Evolutionary conservation across 2,113 vertebrate species (phyloP).

Genomic region (Ochotona curzoniae): DNA sequence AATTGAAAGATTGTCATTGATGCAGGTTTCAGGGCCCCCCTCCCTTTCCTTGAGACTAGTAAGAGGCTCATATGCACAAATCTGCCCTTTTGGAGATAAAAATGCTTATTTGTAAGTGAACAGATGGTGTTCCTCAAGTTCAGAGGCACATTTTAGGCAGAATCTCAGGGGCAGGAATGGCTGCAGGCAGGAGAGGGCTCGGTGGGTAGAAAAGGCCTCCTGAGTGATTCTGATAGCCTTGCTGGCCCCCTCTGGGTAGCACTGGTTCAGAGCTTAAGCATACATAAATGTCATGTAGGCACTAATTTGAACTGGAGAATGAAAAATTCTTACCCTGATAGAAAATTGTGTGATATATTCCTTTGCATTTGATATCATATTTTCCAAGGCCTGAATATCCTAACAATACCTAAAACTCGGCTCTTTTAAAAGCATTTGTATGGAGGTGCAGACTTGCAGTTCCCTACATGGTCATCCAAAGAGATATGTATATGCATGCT

Average conservation of each 20-base stretch:
- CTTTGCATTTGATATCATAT: conserved; percentile 6
- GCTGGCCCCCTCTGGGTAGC: neutral
- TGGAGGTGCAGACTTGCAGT: neutral
- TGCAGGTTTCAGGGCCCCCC: neutral
- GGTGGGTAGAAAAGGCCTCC: conserved; percentile 50
- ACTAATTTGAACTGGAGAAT: conserved; percentile 28
- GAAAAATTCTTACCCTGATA: conserved; percentile 21
- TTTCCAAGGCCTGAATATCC: conserved; percentile 4
- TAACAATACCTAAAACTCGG: conserved; percentile 1
- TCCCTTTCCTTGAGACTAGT: neutral
- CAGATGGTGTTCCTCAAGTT: conserved; percentile 76
- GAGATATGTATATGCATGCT: neutral
- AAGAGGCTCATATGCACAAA: conserved; percentile 59
- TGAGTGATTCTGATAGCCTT: conserved; percentile 62
- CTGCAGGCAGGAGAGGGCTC: neutral
- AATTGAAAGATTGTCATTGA: conserved; percentile 41
- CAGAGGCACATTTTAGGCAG: conserved; percentile 64
- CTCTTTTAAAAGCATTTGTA: conserved; percentile 41
- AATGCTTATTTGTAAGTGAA: conserved; percentile 71
- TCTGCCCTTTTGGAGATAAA: conserved; percentile 77
- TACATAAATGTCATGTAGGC: conserved; percentile 58
- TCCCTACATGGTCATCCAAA: neutral
- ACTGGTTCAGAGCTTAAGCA: conserved; percentile 67
- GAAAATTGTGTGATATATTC: conserved; percentile 57
- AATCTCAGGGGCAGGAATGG: conserved; percentile 37